Conservation (phyloP, 2,888 invertebrate genomes). For the Leptopilina syphax region DNA sequence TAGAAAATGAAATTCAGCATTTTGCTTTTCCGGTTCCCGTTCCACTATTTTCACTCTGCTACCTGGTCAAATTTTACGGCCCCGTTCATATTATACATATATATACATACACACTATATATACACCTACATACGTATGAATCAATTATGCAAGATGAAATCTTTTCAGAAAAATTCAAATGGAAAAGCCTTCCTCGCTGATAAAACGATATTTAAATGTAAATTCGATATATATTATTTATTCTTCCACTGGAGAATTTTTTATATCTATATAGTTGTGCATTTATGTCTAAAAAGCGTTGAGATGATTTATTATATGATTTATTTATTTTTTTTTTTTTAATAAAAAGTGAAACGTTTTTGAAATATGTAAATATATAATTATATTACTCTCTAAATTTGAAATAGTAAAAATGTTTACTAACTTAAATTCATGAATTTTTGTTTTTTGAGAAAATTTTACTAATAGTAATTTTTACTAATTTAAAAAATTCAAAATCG, state of each 20-base stretch:
- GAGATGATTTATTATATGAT: not conserved
- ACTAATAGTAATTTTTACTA: too few species aligned
- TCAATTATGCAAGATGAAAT: slow-evolving; percentile 15
- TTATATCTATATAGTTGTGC: not conserved
- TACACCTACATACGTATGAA: not conserved
- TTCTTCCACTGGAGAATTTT: not conserved
- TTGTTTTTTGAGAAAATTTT: too few species aligned
- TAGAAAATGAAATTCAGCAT: slow-evolving; percentile 40
- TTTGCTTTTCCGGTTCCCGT: slow-evolving; percentile 10
- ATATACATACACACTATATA: not conserved
- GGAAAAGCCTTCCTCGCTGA: not conserved
- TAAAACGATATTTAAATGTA: slow-evolving; percentile 1
- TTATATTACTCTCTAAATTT: too few species aligned
- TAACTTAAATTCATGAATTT: too few species aligned
- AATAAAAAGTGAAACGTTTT: too few species aligned
- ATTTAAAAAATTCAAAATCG: too few species aligned
- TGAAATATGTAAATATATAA: too few species aligned
- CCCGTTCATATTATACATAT: not conserved
- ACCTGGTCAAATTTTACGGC: slow-evolving; percentile 1
- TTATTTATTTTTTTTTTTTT: not conserved
- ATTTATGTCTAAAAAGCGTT: not conserved
- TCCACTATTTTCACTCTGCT: not conserved
- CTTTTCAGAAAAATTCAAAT: slow-evolving; percentile 12
- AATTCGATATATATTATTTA: slow-evolving; percentile 12
- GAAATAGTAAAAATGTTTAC: too few species aligned